Conservation (phyloP, 2,888 invertebrate genomes). For the Maniola hyperantus region DNA sequence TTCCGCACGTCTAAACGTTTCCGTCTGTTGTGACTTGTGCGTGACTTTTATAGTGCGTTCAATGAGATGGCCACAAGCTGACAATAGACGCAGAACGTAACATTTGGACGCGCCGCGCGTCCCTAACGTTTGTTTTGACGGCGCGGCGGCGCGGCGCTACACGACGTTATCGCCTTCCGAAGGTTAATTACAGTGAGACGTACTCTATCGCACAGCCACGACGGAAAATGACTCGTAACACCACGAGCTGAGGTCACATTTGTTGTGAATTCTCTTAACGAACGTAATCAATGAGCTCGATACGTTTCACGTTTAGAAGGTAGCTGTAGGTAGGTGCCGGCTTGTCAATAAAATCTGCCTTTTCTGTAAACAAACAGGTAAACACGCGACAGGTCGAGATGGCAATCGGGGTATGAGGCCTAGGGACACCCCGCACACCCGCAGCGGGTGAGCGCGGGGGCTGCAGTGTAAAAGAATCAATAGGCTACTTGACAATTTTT, state of each 20-base stretch:
- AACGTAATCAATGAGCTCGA: slow-evolving; percentile 2
- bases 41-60: neutral
- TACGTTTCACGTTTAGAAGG: neutral
- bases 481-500: too few species aligned
- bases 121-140: slow-evolving; percentile 50
- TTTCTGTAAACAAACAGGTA: neutral
- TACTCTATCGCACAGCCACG: neutral
- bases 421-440: too few species aligned
- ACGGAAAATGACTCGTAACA: slow-evolving; percentile 1
- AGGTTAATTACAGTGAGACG: slow-evolving; percentile 48
- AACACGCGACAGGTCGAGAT: too few species aligned
- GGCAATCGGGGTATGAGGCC: too few species aligned
- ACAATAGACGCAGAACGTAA: slow-evolving; percentile 18
- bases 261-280: neutral
- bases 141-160: too few species aligned
- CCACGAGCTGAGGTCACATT: neutral
- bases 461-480: too few species aligned
- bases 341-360: neutral
- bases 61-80: neutral
- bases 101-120: slow-evolving; percentile 28
- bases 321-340: neutral
- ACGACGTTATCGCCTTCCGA: slow-evolving; percentile 48
- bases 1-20: too few species aligned
- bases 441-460: too few species aligned
- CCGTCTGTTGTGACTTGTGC: too few species aligned